Evolutionary conservation across 2,797 vertebrate genomes (phyloP).

Genomic region (Phrynocephalus guinanensis): DNA sequence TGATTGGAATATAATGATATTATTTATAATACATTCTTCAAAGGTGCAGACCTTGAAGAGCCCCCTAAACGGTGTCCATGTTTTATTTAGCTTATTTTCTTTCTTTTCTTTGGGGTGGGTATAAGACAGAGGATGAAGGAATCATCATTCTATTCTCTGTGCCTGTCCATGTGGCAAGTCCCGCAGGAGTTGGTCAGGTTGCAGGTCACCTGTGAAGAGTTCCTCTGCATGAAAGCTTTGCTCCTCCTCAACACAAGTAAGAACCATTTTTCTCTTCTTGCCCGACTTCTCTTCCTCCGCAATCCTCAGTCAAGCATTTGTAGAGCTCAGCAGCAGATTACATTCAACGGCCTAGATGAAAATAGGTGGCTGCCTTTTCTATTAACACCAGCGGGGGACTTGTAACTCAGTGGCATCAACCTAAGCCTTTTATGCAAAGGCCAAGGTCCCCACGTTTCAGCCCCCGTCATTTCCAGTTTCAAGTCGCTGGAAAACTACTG

Average conservation of each 20-base stretch:
- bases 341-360: not conserved
- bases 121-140: constrained; percentile 93
- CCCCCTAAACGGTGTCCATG: not conserved
- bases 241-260: constrained; percentile 96
- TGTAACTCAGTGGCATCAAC: not conserved
- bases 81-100: constrained; percentile 34
- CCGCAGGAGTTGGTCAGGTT: constrained; percentile 95
- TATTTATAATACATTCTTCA: not conserved
- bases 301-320: not conserved
- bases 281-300: not conserved
- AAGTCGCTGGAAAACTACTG: not conserved
- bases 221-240: constrained; percentile 97
- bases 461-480: not conserved
- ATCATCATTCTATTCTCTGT: constrained; percentile 92
- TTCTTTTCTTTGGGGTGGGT: constrained; percentile 50
- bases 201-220: constrained; percentile 93
- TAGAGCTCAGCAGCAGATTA: no score
- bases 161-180: constrained; percentile 94
- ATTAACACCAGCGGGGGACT: not conserved
- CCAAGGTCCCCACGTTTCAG: not conserved
- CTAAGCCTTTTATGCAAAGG: not conserved
- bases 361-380: not conserved
- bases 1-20: not conserved
- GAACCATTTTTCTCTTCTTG: constrained; percentile 17
- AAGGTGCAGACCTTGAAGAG: not conserved